Conservation (phyloP, 2,113 vertebrate genomes). For the Scortum barcoo region DNA sequence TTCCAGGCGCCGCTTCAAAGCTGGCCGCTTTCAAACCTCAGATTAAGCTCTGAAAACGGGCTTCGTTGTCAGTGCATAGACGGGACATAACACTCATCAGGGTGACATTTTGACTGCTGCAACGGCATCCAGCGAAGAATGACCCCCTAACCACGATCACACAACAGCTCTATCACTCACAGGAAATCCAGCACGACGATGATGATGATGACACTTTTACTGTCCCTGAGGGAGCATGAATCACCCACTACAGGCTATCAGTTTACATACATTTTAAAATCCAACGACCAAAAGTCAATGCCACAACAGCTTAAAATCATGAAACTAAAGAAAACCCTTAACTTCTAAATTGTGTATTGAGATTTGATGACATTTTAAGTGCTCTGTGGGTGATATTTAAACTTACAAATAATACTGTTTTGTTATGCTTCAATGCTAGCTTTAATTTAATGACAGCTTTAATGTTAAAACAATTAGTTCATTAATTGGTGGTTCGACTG, state of each 20-base stretch:
- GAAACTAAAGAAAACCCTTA: not conserved
- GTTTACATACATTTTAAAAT: not conserved
- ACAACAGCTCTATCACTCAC: conserved; percentile 29
- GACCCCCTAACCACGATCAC: not conserved
- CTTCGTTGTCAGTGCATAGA: not conserved
- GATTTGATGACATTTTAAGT: not conserved
- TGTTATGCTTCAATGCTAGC: not conserved
- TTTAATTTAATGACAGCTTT: no score
- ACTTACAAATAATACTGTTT: not conserved
- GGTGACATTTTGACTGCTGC: not conserved
- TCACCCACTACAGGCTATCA: not conserved
- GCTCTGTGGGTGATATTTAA: not conserved
- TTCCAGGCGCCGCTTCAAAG: conserved; percentile 10
- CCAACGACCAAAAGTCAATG: not conserved
- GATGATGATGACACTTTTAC: conserved; percentile 15
- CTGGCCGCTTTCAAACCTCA: conserved; percentile 2
- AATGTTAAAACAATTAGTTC: not conserved
- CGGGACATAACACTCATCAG: no score
- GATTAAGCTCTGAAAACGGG: not conserved
- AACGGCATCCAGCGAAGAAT: not conserved
- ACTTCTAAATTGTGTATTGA: not conserved
- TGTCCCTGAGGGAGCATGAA: not conserved
- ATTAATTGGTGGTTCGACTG: not conserved
- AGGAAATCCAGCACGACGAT: conserved; percentile 19
- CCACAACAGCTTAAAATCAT: not conserved